Evolutionary conservation across 2,113 vertebrate species (phyloP).

Genomic region (Nicator chloris): DNA sequence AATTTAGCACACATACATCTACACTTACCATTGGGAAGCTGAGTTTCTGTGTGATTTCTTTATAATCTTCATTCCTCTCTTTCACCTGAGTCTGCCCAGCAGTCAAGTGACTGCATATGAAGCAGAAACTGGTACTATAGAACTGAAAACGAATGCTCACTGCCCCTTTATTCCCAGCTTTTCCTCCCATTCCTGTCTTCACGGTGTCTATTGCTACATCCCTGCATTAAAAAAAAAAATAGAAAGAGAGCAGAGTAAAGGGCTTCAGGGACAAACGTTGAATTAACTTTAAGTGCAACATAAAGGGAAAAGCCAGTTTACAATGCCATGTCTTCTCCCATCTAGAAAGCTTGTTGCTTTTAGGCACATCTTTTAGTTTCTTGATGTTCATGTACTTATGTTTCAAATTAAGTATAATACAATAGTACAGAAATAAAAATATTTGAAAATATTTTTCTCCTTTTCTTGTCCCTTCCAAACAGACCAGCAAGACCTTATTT

Average conservation of each 20-base stretch:
- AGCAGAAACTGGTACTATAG: constrained; percentile 79
- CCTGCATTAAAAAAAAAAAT: constrained; percentile 29
- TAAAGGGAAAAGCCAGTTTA: not conserved
- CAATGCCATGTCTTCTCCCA: not conserved
- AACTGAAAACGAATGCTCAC: constrained; percentile 81
- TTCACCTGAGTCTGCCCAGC: constrained; percentile 82
- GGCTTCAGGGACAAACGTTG: not conserved
- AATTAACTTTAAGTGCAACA: not conserved
- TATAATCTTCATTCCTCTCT: constrained; percentile 81
- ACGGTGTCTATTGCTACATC: constrained; percentile 79
- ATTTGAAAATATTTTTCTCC: not conserved
- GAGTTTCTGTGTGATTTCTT: constrained; percentile 81
- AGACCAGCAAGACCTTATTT: not conserved
- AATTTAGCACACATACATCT: not conserved
- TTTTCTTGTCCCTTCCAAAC: not conserved
- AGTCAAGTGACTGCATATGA: constrained; percentile 80
- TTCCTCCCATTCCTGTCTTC: constrained; percentile 84
- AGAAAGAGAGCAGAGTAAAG: not conserved
- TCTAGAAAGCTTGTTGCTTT: not conserved
- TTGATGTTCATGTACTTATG: not conserved
- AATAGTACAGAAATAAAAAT: not conserved
- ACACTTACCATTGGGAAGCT: constrained; percentile 77
- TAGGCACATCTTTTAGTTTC: not conserved
- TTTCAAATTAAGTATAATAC: not conserved
- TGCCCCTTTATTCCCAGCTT: constrained; percentile 81